These are phyloP conservation scores for Stictonetta naevosa DNA, from an alignment of 2,113 vertebrate genomes.

Conservation along the genomic window DNA sequence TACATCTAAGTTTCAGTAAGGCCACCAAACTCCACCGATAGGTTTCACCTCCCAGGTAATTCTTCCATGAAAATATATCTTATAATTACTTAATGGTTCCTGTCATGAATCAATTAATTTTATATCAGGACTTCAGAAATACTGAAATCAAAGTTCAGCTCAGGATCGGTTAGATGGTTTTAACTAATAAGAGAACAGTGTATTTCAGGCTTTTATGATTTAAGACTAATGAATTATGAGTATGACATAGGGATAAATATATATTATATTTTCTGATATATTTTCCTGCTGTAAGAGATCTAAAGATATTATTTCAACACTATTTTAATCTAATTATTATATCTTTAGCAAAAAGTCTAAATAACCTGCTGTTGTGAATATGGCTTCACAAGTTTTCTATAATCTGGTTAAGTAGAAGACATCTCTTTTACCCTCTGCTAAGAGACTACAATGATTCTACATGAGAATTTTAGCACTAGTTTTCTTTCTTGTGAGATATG, in stretches of 20 bases:
- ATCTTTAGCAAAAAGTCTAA: constrained; percentile 45
- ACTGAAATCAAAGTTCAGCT: not conserved
- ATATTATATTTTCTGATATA: not conserved
- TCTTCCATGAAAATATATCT: not conserved
- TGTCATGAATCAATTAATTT: not conserved
- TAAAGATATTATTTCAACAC: constrained; percentile 3
- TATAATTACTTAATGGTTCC: not conserved
- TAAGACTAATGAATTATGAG: not conserved
- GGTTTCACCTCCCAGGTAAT: not conserved
- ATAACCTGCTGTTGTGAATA: not conserved
- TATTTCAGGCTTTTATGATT: not conserved
- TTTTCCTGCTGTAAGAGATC: not conserved
- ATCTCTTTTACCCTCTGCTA: not conserved
- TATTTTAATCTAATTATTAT: constrained; percentile 1
- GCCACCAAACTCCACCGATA: not conserved
- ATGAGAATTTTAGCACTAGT: not conserved
- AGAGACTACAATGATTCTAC: not conserved
- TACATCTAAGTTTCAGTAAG: not conserved
- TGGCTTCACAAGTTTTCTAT: not conserved
- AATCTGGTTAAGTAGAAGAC: not conserved
- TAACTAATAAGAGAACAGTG: not conserved
- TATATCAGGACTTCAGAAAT: not conserved
- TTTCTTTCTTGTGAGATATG: not conserved
- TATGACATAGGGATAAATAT: not conserved
- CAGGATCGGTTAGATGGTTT: not conserved